Percentiles rank a stretch among this genome's conserved stretches.
Evolutionary conservation across 2,113 vertebrate genomes (phyloP).

Genomic region (Dipodomys spectabilis): DNA sequence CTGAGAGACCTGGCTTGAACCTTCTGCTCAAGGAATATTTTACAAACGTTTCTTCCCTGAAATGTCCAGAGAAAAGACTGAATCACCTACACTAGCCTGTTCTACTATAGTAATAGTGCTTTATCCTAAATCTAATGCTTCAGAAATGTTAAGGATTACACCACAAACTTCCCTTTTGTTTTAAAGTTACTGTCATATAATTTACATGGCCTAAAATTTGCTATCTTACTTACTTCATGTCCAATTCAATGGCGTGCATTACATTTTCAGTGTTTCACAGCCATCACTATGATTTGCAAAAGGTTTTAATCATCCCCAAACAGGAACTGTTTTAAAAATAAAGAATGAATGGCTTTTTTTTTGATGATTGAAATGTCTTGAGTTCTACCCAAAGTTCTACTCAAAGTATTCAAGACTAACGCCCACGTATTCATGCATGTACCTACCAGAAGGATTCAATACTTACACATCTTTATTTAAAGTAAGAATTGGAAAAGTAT

Average conservation of each 20-base stretch:
- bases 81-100: background rate
- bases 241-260: background rate
- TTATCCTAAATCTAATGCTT: background rate
- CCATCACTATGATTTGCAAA: background rate
- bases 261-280: background rate
- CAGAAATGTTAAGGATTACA: background rate
- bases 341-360: background rate
- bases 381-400: background rate
- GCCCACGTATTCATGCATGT: background rate
- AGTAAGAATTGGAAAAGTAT: background rate
- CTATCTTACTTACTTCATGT: background rate
- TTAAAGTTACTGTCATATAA: background rate
- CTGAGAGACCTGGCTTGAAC: background rate
- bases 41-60: background rate
- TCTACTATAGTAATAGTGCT: background rate
- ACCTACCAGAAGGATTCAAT: background rate
- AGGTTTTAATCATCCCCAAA: background rate
- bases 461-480: background rate
- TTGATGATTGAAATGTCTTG: background rate
- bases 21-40: background rate
- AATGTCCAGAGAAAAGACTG: background rate
- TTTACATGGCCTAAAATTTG: background rate
- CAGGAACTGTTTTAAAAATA: background rate
- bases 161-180: background rate
- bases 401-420: background rate